These are phyloP conservation scores for Danaus plexippus DNA, from an alignment of 1,140 invertebrate genomes.

Conservation along the genomic window DNA sequence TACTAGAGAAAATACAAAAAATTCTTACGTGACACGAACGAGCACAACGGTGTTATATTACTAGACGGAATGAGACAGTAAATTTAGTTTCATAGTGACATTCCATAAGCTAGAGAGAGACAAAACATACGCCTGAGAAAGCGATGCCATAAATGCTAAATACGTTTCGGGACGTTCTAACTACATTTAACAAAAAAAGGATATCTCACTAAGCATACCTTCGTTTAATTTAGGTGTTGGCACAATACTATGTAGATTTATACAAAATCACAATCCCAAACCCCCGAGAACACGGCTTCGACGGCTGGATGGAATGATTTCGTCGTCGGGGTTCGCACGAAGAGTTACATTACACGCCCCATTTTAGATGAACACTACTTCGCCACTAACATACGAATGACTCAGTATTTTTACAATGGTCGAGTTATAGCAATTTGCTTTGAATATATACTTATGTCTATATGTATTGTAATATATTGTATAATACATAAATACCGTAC, in stretches of 20 bases:
- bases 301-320: constrained; percentile 71
- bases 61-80: constrained; percentile 62
- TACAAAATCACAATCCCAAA: constrained; percentile 67
- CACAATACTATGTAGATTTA: constrained; percentile 62
- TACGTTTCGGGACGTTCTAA: constrained; percentile 42
- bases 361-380: constrained; percentile 37
- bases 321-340: constrained; percentile 70
- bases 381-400: constrained; percentile 27
- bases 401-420: constrained; percentile 36
- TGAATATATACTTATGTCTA: constrained; percentile 27
- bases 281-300: constrained; percentile 68
- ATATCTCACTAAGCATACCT: constrained; percentile 45
- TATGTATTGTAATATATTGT: constrained; percentile 28
- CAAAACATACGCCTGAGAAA: constrained; percentile 64
- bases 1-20: constrained; percentile 65
- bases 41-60: constrained; percentile 72
- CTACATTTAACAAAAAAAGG: constrained; percentile 35
- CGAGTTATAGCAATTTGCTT: constrained; percentile 59
- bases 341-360: constrained; percentile 44
- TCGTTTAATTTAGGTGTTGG: constrained; percentile 64
- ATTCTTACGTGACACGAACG: constrained; percentile 70
- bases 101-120: constrained; percentile 57
- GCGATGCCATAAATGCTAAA: constrained; percentile 70
- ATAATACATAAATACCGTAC: constrained; percentile 48
- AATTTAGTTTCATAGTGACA: constrained; percentile 51